phyloP scores from a whole-genome alignment of 2,797 vertebrate genomes.

The Cyclura pinguis region DNA sequence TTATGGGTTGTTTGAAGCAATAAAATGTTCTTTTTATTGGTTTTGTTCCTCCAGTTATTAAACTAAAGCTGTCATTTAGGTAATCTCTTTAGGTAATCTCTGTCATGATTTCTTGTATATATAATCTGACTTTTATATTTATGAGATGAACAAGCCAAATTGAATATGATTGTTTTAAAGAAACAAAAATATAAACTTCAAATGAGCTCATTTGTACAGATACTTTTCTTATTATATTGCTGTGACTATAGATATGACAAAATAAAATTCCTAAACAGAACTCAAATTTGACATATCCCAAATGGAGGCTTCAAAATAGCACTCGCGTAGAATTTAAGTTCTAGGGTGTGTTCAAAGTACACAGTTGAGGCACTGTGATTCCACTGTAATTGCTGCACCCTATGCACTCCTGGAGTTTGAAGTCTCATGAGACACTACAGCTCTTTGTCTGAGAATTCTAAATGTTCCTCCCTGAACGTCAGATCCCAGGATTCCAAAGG shows the following conservation, averaged over 20 bases:
- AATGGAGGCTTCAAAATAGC: background rate
- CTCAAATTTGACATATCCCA: rapidly evolving
- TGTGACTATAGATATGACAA: rapidly evolving
- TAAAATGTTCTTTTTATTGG: slow-evolving; percentile 61
- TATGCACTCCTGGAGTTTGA: too few species aligned
- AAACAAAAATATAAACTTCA: background rate
- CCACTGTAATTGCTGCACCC: background rate
- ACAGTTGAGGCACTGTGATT: background rate
- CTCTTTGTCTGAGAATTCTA: background rate
- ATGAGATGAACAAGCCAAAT: slow-evolving; percentile 43
- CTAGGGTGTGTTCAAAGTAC: background rate
- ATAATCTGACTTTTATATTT: slow-evolving; percentile 22
- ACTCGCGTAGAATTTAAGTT: background rate
- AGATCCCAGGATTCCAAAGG: background rate
- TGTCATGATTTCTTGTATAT: slow-evolving; percentile 47
- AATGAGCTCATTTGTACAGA: background rate
- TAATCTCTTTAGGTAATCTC: slow-evolving; percentile 50
- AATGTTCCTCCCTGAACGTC: background rate
- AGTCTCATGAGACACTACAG: too few species aligned
- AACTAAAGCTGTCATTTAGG: slow-evolving; percentile 66
- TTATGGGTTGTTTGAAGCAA: slow-evolving; percentile 59
- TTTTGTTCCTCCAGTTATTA: slow-evolving; percentile 74
- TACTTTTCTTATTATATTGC: background rate
- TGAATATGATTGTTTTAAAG: slow-evolving; percentile 21
- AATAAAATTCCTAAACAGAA: background rate